phyloP scores from a whole-genome alignment of 2,888 invertebrate species.

The Thecophora atra region DNA sequence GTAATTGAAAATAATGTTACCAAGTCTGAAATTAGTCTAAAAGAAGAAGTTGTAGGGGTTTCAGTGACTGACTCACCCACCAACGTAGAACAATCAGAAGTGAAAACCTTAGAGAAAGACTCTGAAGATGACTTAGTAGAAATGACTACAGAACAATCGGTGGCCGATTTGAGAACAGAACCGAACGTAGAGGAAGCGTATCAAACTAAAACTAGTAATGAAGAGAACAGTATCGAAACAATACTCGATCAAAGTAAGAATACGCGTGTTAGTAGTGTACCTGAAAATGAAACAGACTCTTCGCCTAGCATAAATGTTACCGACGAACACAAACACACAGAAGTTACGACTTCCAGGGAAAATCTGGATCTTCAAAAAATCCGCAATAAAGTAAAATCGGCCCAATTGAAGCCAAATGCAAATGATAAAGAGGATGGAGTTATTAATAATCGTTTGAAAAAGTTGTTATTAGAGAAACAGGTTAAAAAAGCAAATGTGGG shows the following conservation, averaged over 20 bases:
- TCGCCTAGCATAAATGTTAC: neutral
- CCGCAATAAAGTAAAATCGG: slow-evolving; percentile 51
- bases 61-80: neutral
- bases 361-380: slow-evolving; percentile 48
- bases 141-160: neutral
- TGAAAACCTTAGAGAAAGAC: neutral
- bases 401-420: slow-evolving; percentile 46
- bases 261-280: slow-evolving; percentile 52
- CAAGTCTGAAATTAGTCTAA: no score
- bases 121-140: neutral
- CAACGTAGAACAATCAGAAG: neutral
- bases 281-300: slow-evolving; percentile 44
- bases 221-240: slow-evolving; percentile 36
- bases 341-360: slow-evolving; percentile 18
- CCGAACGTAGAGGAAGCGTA: slow-evolving; percentile 9
- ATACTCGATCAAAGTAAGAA: slow-evolving; percentile 41
- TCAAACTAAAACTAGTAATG: slow-evolving; percentile 8
- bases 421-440: slow-evolving; percentile 47
- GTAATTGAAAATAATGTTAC: no score
- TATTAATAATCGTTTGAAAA: slow-evolving; percentile 52
- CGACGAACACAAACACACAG: slow-evolving; percentile 15
- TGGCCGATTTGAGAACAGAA: neutral
- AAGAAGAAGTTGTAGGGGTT: neutral
- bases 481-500: neutral
- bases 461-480: slow-evolving; percentile 51